Conservation (phyloP, 2,797 vertebrate species). For the Malurus leucopterus region DNA sequence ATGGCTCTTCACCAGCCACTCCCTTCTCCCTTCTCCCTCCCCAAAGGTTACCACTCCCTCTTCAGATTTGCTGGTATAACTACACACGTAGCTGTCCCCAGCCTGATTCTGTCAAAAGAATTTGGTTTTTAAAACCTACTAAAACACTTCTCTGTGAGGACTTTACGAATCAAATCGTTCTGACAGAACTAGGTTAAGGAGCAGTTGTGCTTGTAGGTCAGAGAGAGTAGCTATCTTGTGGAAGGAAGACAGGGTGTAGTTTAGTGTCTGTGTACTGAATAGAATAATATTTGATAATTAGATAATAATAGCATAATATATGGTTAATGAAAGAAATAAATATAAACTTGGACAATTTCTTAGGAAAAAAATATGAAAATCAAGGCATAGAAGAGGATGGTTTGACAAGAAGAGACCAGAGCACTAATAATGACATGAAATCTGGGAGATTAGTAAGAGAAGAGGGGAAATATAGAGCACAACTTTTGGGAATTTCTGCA, state of each 20-base stretch:
- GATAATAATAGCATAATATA: neutral
- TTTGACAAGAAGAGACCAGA: neutral
- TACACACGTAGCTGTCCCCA: neutral
- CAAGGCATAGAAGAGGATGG: neutral
- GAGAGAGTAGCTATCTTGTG: neutral
- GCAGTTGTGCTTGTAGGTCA: neutral
- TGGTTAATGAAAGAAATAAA: neutral
- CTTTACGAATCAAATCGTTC: constrained; percentile 36
- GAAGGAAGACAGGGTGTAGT: neutral
- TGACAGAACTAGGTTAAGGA: constrained; percentile 52
- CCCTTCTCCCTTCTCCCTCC: neutral
- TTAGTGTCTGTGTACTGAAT: neutral
- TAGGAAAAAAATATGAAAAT: neutral
- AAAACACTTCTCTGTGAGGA: neutral
- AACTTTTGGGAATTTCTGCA: neutral
- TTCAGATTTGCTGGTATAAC: neutral
- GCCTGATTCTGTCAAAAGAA: constrained; percentile 55
- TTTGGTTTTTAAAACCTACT: constrained; percentile 15
- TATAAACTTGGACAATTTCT: neutral
- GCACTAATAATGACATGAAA: neutral
- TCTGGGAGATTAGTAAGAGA: neutral
- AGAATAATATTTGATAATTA: neutral
- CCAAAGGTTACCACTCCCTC: neutral
- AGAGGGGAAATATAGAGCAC: neutral
- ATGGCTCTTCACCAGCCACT: neutral